A percentile compares a stretch with the other conserved stretches of the same genome.
phyloP scores from a whole-genome alignment of 1,140 invertebrate genomes.

The Drosophila kepulauana region DNA sequence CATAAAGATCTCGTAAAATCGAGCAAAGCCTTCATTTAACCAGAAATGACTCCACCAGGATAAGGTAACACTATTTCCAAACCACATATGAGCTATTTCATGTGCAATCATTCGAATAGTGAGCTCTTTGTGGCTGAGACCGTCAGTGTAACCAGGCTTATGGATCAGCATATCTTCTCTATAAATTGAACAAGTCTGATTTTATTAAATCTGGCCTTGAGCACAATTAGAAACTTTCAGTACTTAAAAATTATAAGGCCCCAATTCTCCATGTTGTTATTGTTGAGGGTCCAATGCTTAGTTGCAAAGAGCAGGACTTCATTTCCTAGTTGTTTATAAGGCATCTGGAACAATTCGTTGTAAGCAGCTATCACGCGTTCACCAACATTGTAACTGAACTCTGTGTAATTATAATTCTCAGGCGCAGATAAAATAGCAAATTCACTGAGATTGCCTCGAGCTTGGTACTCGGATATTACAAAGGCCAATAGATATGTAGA shows the following conservation, averaged over 20 bases:
- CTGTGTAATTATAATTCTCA: slow-evolving; percentile 87
- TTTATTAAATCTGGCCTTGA: background rate
- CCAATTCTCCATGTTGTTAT: slow-evolving; percentile 94
- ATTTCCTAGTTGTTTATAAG: slow-evolving; percentile 82
- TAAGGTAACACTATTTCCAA: slow-evolving; percentile 89
- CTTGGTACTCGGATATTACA: slow-evolving; percentile 89
- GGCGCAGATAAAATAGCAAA: slow-evolving; percentile 88
- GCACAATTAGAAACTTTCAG: background rate
- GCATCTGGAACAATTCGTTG: slow-evolving; percentile 85
- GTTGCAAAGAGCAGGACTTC: slow-evolving; percentile 89
- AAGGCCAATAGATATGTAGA: slow-evolving; percentile 92
- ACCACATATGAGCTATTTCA: slow-evolving; percentile 89
- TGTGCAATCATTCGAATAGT: slow-evolving; percentile 87
- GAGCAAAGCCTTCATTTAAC: slow-evolving; percentile 90
- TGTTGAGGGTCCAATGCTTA: slow-evolving; percentile 87
- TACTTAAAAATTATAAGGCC: slow-evolving; percentile 89
- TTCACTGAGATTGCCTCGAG: slow-evolving; percentile 62
- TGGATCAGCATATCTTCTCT: slow-evolving; percentile 63
- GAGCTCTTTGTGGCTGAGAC: slow-evolving; percentile 83
- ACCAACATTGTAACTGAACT: slow-evolving; percentile 86
- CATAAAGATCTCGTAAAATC: slow-evolving; percentile 88
- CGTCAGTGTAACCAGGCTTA: slow-evolving; percentile 60
- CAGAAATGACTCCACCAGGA: slow-evolving; percentile 89
- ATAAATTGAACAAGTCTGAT: background rate
- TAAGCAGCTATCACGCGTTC: slow-evolving; percentile 86